These are phyloP conservation scores for Drosophila buzzatii DNA, from an alignment of 2,888 invertebrate species.

Conservation along the genomic window DNA sequence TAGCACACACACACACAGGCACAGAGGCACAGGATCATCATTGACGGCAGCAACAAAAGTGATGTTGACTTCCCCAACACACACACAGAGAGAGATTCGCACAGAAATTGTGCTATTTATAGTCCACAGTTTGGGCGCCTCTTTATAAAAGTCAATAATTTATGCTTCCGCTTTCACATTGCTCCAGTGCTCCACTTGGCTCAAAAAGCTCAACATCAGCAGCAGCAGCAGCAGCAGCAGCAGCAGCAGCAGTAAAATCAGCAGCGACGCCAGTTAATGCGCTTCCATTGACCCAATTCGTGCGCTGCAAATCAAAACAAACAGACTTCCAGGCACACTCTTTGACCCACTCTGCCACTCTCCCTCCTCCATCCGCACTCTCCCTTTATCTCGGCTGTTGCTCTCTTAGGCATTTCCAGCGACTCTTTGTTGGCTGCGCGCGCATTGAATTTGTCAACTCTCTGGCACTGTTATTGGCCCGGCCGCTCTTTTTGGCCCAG, in stretches of 20 bases:
- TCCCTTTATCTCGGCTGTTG: neutral
- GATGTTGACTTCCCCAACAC: constrained; percentile 14
- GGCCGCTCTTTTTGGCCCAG: constrained; percentile 68
- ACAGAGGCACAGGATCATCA: constrained; percentile 4
- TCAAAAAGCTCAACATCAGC: constrained; percentile 16
- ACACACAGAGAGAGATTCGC: constrained; percentile 7
- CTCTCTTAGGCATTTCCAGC: constrained; percentile 1
- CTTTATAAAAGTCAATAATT: constrained; percentile 67
- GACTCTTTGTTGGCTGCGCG: constrained; percentile 36
- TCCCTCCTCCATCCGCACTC: constrained; percentile 2
- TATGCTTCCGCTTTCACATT: constrained; percentile 54
- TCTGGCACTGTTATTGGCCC: constrained; percentile 56
- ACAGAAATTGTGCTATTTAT: constrained; percentile 64
- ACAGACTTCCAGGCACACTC: constrained; percentile 51
- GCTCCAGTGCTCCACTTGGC: constrained; percentile 20
- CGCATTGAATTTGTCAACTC: constrained; percentile 32
- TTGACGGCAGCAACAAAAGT: neutral
- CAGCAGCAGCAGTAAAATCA: constrained; percentile 9
- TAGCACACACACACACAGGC: neutral
- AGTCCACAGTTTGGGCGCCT: constrained; percentile 25
- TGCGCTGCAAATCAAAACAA: constrained; percentile 64
- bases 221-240: constrained; percentile 26
- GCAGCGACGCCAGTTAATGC: constrained; percentile 44
- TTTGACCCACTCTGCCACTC: constrained; percentile 6
- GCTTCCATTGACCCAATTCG: constrained; percentile 73